A percentile compares a stretch with the other conserved stretches of the same genome.
phyloP scores from a whole-genome alignment of 2,888 invertebrate species.

The Eubasilissa splendida region DNA sequence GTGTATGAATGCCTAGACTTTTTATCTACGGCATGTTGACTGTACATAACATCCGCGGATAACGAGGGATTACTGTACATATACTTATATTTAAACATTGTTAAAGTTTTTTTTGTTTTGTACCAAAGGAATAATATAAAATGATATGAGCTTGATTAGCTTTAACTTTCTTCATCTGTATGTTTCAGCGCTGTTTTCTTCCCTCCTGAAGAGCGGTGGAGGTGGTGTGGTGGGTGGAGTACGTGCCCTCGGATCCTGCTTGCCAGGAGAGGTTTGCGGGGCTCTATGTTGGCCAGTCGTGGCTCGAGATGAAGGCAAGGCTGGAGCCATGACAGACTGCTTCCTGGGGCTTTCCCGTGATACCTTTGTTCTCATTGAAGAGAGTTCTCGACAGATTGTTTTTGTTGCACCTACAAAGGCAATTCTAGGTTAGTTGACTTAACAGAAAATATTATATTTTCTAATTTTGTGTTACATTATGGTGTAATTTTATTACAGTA shows the following conservation, averaged over 20 bases:
- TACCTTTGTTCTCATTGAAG: conserved; percentile 89
- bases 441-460: background rate
- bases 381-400: conserved; percentile 84
- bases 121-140: too few relatives aligned
- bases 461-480: too few relatives aligned
- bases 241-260: conserved; percentile 79
- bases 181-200: conserved; percentile 80
- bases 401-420: conserved; percentile 89
- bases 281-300: conserved; percentile 89
- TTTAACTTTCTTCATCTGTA: too few relatives aligned
- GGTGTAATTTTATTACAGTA: too few relatives aligned
- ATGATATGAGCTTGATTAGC: too few relatives aligned
- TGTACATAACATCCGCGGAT: too few relatives aligned
- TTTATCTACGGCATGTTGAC: too few relatives aligned
- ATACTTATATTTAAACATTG: too few relatives aligned
- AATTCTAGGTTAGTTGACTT: conserved; percentile 74
- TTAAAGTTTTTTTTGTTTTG: too few relatives aligned
- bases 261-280: conserved; percentile 83
- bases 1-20: too few relatives aligned
- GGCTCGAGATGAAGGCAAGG: conserved; percentile 67
- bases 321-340: conserved; percentile 78
- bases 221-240: conserved; percentile 83
- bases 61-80: too few relatives aligned
- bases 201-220: conserved; percentile 71
- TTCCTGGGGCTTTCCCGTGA: conserved; percentile 91